Percentiles rank a stretch among this genome's conserved stretches.
These are phyloP conservation scores for Antheraea mylitta DNA, from an alignment of 1,140 invertebrate species.

Conservation along the genomic window DNA sequence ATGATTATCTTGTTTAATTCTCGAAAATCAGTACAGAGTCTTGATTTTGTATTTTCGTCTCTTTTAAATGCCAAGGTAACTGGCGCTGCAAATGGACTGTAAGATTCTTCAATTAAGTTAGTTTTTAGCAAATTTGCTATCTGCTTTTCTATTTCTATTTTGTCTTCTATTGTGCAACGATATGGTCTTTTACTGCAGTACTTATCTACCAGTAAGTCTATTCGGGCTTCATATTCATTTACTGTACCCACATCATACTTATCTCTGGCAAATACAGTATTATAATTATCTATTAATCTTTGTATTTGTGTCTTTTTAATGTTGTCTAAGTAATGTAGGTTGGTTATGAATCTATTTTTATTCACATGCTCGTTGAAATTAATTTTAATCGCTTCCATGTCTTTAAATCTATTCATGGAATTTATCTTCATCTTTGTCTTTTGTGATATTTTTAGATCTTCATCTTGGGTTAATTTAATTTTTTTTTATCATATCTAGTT, in stretches of 20 bases:
- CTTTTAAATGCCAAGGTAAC: slow-evolving; percentile 5
- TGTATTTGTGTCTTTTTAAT: slow-evolving; percentile 33
- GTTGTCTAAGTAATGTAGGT: slow-evolving; percentile 37
- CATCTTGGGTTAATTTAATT: slow-evolving; percentile 32
- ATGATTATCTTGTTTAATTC: slow-evolving; percentile 12
- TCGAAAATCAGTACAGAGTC: not conserved
- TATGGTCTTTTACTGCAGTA: slow-evolving; percentile 46
- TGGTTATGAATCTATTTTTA: slow-evolving; percentile 33
- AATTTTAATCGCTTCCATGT: slow-evolving; percentile 15
- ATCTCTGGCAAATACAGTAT: slow-evolving; percentile 41
- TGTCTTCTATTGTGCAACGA: slow-evolving; percentile 36
- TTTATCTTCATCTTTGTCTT: slow-evolving; percentile 14
- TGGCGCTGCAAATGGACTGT: slow-evolving; percentile 7
- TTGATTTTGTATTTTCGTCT: not conserved
- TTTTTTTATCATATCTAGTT: slow-evolving; percentile 36
- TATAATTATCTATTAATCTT: slow-evolving; percentile 37
- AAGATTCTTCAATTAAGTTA: slow-evolving; percentile 6
- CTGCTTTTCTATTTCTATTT: slow-evolving; percentile 15
- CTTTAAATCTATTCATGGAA: not conserved
- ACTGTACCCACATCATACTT: slow-evolving; percentile 32
- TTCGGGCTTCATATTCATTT: slow-evolving; percentile 32
- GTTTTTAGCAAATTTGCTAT: slow-evolving; percentile 1
- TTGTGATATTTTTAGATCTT: slow-evolving; percentile 30
- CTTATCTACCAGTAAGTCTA: slow-evolving; percentile 27
- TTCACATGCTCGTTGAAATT: slow-evolving; percentile 46